phyloP scores from a whole-genome alignment of 2,888 invertebrate species.

The Tuta absoluta region DNA sequence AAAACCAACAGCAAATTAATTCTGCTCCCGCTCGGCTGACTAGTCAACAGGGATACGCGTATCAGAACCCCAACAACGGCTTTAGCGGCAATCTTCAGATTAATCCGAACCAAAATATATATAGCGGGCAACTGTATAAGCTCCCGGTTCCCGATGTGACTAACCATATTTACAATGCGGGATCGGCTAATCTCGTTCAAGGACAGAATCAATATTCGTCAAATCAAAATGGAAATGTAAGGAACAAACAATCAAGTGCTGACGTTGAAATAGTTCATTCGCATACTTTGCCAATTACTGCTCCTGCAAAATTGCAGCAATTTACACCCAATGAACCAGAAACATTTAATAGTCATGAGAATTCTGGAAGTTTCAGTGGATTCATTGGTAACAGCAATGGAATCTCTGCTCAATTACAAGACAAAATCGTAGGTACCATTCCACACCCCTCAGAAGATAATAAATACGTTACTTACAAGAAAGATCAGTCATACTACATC shows the following conservation, averaged over 20 bases:
- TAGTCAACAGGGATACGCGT: conserved; percentile 30
- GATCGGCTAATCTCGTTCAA: conserved; percentile 44
- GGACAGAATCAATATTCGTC: conserved; percentile 41
- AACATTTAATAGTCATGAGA: conserved; percentile 53
- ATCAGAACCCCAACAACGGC: conserved; percentile 41
- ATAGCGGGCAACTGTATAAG: conserved; percentile 73
- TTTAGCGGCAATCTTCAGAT: conserved; percentile 36
- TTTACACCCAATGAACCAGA: conserved; percentile 45
- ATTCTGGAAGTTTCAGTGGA: conserved; percentile 44
- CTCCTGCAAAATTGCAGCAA: conserved; percentile 53
- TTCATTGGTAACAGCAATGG: conserved; percentile 57
- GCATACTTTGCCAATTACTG: conserved; percentile 47
- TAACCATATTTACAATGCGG: conserved; percentile 62
- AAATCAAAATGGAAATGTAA: conserved; percentile 39
- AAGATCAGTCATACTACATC: conserved; percentile 69
- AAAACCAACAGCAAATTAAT: conserved; percentile 46
- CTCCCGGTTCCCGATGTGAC: conserved; percentile 71
- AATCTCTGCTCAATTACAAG: conserved; percentile 68
- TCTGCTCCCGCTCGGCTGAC: conserved; percentile 40
- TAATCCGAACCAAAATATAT: conserved; percentile 43
- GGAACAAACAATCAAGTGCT: conserved; percentile 44
- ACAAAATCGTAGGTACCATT: conserved; percentile 69
- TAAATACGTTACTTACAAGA: conserved; percentile 67
- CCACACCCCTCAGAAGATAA: conserved; percentile 66
- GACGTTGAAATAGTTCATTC: conserved; percentile 63